A percentile compares a stretch with the other conserved stretches of the same genome.
These are phyloP conservation scores for Canis aureus DNA, from an alignment of 2,113 vertebrate species.

Conservation along the genomic window DNA sequence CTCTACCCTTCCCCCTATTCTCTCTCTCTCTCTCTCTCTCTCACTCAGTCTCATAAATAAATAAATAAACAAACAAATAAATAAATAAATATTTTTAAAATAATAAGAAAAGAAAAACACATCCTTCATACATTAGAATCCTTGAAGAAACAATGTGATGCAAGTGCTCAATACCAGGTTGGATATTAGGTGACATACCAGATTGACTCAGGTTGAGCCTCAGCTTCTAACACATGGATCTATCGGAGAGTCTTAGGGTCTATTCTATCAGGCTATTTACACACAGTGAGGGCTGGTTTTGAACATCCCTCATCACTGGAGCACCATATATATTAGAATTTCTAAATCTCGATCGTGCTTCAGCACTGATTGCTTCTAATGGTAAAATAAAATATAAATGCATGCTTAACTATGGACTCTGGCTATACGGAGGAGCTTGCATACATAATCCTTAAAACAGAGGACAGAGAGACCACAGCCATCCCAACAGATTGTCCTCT, in stretches of 20 bases:
- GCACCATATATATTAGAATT: slow-evolving; percentile 12
- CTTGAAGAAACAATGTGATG: background rate
- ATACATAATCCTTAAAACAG: slow-evolving; percentile 62
- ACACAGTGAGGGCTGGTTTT: slow-evolving; percentile 65
- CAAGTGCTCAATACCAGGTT: background rate
- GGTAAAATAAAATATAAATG: slow-evolving; percentile 70
- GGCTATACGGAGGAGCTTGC: background rate
- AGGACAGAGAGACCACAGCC: background rate
- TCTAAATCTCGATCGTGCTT: slow-evolving; percentile 62
- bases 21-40: too few species aligned
- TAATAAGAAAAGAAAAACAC: background rate
- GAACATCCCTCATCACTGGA: slow-evolving; percentile 62
- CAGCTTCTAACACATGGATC: slow-evolving; percentile 48
- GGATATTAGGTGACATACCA: slow-evolving; percentile 42
- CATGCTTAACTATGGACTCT: slow-evolving; percentile 16
- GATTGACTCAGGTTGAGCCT: slow-evolving; percentile 53
- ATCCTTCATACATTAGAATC: background rate
- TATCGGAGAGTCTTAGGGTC: background rate
- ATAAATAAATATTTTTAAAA: too few species aligned
- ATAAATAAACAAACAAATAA: too few species aligned
- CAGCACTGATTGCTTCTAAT: slow-evolving; percentile 57
- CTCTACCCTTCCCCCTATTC: too few species aligned
- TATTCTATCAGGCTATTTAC: slow-evolving; percentile 68
- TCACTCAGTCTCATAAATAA: too few species aligned
- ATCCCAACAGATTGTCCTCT: background rate